phyloP scores from a whole-genome alignment of 2,113 vertebrate genomes.

The Sturnira hondurensis region DNA sequence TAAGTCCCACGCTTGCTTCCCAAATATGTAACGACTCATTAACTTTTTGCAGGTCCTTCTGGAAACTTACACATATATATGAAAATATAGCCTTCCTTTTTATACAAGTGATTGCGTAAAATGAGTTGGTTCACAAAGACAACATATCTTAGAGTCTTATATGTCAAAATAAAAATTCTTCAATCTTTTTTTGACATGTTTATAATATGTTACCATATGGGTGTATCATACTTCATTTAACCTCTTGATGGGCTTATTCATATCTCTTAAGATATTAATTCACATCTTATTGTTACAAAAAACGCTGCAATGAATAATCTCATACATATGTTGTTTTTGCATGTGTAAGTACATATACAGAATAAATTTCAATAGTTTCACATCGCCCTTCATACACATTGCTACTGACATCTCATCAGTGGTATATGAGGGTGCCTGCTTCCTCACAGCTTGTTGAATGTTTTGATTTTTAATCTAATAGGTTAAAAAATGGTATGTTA shows the following conservation, averaged over 20 bases:
- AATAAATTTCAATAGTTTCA: not conserved
- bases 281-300: not conserved
- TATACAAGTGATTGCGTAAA: not conserved
- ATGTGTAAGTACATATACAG: not conserved
- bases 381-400: not conserved
- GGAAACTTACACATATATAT: not conserved
- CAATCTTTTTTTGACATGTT: not conserved
- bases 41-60: not conserved
- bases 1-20: not conserved
- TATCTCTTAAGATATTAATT: not conserved
- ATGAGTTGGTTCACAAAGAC: not conserved
- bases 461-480: not conserved
- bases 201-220: not conserved
- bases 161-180: not conserved
- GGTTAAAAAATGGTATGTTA: not conserved
- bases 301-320: not conserved
- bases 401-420: not conserved
- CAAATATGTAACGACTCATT: not conserved
- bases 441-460: not conserved
- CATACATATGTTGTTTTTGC: not conserved
- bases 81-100: not conserved
- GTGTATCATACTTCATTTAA: not conserved
- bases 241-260: not conserved
- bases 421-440: not conserved
- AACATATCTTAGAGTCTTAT: not conserved